Base-by-base conservation (phyloP, 35 echinoderm and acorn worm species). In the Apostichopus parvimensis region DNA sequence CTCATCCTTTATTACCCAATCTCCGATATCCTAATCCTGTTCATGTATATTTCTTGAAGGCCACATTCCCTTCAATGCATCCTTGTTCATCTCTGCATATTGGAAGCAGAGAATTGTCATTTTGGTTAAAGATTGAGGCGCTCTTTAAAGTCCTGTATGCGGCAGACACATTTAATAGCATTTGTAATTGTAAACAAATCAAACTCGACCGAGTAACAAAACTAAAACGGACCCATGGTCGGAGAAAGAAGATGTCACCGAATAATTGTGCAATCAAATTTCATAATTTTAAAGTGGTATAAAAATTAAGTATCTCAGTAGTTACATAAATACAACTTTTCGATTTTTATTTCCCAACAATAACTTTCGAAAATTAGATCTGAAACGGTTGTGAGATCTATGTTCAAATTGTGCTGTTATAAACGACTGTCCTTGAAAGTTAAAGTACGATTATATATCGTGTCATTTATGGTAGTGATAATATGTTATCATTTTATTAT, bases 101-200 rank as follows among this genome's bases (percentile, higher is more conserved):
- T 61, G 1, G 58, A 61, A 61, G 58, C 58, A 61, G 58, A 61
- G 7, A 25, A 61, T 61, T 61, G 58, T 61, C 58, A 61, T 61
- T 61, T 61, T 9, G 58, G 12, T 25, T 25, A 61, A 61, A 12
- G 12, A 61, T 9, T 61, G 58, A 7, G 8, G 58, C 7, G 0
- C 58, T 61, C 58, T 61, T 61, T 61, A 61, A 61, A 61, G 58
- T 61, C 58, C 12, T 61, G 12, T 8, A 61, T 12, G 58, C 58
- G 58, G 7, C 58, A 73, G n/a, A 75, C 71, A 75, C 71, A 18
- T 75, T 18, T 75, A 75, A 75, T 75, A 7, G 71, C 14, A 20
- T 75, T 22, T 22, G 20, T 75, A 75, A 75, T n/a, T 75, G 71
- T 75, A 75, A 75, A 75, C 71, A 75, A 75, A 75, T 61, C 58